These are phyloP conservation scores for Myripristis murdjan DNA, from an alignment of 2,797 vertebrate species.

Conservation along the genomic window DNA sequence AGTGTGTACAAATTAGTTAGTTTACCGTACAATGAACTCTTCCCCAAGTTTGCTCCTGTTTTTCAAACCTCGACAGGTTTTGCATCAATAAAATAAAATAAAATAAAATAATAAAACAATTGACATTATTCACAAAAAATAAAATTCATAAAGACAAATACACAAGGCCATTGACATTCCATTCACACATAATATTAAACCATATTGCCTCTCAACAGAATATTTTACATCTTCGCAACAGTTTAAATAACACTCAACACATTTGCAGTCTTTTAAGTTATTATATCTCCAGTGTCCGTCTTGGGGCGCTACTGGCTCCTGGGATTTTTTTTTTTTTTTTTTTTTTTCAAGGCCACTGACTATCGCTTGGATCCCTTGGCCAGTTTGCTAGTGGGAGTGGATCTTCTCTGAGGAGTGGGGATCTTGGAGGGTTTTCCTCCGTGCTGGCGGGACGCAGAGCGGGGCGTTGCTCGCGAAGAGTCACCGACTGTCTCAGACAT, in stretches of 20 bases:
- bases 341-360: slow-evolving; percentile 79
- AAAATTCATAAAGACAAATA: slow-evolving; percentile 94
- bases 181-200: slow-evolving; percentile 94
- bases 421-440: slow-evolving; percentile 96
- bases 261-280: slow-evolving; percentile 81
- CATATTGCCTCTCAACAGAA: slow-evolving; percentile 94
- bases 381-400: slow-evolving; percentile 90
- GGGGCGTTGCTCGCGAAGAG: slow-evolving; percentile 85
- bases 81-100: slow-evolving; percentile 86
- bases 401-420: slow-evolving; percentile 94
- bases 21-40: slow-evolving; percentile 84
- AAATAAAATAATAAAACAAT: slow-evolving; percentile 81
- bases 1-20: slow-evolving; percentile 90
- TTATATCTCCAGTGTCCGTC: slow-evolving; percentile 83
- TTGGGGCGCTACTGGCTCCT: slow-evolving; percentile 66
- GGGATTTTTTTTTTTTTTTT: no score
- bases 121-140: slow-evolving; percentile 94
- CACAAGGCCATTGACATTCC: slow-evolving; percentile 95
- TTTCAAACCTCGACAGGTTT: slow-evolving; percentile 86
- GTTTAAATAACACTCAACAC: slow-evolving; percentile 91
- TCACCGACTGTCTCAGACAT: slow-evolving; percentile 90
- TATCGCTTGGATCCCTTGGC: slow-evolving; percentile 97
- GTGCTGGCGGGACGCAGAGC: slow-evolving; percentile 89
- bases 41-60: slow-evolving; percentile 76
- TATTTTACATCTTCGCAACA: slow-evolving; percentile 97